A percentile compares a stretch with the other conserved stretches of the same genome.
Conservation (phyloP, 2,888 invertebrate genomes). For the Slavum lentiscoides region DNA sequence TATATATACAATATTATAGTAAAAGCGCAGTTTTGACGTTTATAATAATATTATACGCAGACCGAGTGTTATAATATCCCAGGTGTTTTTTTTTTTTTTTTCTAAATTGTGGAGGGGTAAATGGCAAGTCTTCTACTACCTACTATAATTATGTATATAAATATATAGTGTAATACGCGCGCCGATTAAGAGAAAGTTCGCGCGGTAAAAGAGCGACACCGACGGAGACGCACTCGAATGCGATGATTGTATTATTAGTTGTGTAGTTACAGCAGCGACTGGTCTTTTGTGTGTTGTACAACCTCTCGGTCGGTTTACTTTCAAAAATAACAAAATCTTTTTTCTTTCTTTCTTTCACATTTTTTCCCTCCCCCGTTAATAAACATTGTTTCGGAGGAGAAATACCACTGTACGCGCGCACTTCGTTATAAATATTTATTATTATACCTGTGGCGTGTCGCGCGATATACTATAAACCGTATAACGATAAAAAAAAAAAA, state of each 20-base stretch:
- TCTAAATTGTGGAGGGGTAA: conserved; percentile 14
- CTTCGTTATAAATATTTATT: too few relatives aligned
- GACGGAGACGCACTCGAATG: conserved; percentile 39
- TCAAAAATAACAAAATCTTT: background rate
- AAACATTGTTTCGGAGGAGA: conserved; percentile 41
- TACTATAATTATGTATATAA: too few relatives aligned
- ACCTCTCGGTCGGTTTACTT: conserved; percentile 43
- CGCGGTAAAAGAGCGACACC: conserved; percentile 39
- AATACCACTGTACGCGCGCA: conserved; percentile 7
- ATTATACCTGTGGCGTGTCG: background rate
- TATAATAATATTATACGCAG: background rate
- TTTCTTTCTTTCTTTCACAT: conserved; percentile 12
- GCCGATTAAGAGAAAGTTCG: conserved; percentile 44
- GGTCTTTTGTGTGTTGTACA: conserved; percentile 46
- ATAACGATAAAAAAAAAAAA: background rate
- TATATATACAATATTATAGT: background rate
- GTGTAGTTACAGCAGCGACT: background rate
- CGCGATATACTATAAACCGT: background rate
- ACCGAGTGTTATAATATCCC: too few relatives aligned
- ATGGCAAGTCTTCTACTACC: background rate
- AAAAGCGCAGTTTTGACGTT: conserved; percentile 30
- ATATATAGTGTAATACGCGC: too few relatives aligned
- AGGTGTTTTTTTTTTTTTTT: background rate
- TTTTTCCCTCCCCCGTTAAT: background rate
- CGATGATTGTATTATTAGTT: conserved; percentile 15